Evolutionary conservation across 1,140 invertebrate genomes (phyloP), one percentile per base, ranked within the genome.

Genomic region (Cydia strobilella): DNA sequence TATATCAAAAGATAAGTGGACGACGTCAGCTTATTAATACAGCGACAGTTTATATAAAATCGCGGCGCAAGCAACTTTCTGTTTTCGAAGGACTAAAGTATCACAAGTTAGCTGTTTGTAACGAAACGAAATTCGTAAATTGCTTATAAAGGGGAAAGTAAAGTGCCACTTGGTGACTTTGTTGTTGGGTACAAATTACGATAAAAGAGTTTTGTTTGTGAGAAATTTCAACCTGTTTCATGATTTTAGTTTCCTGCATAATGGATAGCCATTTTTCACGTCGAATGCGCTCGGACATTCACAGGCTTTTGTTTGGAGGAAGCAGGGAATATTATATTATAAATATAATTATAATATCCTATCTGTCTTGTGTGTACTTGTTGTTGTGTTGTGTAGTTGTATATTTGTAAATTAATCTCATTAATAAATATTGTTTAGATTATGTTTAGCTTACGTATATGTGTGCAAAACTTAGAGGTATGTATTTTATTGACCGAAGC

Each of bases 61-160:
- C 54, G n/a, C 54, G n/a, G 20, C 74, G 51, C 51, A 59, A 15
- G 45, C n/a, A 25, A 54, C 74, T 75, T 75, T 74, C 51, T 69
- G 75, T 71, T 78, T 78, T 78, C 42, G 59, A 72, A 71, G 27
- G 51, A 66, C 73, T 63, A 45, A 71, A 77, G 77, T 75, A 75
- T 77, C 75, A 42, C 71, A 77, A 81, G 48, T 77, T 77, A 13
- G 27, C 72, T 79, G 78, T 82, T 80, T 78, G 71, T 31, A 31
- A 69, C 42, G 39, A 76, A 66, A 76, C 75, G 72, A 79, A 79
- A 79, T 77, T 81, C 76, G 76, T 81, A 81, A 81, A 79, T 79
- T 75, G 74, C 72, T 77, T 77, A 76, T 76, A 80, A 80, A 75
- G 74, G 51, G 54, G 62, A 69, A 76, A 76, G 62, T 74, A 48